phyloP scores from a whole-genome alignment of 2,113 vertebrate genomes.

The Oncorhynchus clarkii region DNA sequence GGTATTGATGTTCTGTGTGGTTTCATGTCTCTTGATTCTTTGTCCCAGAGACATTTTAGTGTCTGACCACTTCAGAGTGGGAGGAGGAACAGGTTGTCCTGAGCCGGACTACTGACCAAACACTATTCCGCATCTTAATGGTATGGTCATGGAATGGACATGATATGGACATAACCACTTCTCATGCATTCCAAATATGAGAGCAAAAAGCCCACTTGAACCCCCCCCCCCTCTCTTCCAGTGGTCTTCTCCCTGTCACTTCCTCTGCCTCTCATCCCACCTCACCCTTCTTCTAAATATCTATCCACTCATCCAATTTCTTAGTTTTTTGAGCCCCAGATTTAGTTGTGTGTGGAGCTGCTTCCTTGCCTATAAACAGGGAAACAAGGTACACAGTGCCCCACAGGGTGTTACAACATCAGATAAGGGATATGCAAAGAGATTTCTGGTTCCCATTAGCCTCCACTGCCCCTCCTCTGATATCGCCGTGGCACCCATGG shows the following conservation, averaged over 20 bases:
- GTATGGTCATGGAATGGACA: neutral
- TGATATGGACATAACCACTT: neutral
- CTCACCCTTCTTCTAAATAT: neutral
- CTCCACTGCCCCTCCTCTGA: slow-evolving; percentile 59
- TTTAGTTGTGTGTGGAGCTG: slow-evolving; percentile 12
- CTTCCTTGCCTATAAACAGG: slow-evolving; percentile 23
- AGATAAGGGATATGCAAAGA: slow-evolving; percentile 55
- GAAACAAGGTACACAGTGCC: slow-evolving; percentile 43
- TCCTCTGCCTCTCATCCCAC: neutral
- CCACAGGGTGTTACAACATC: slow-evolving; percentile 52
- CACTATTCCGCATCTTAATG: neutral
- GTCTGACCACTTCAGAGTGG: neutral
- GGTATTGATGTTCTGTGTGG: neutral
- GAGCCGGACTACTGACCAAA: neutral
- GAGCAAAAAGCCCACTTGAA: neutral
- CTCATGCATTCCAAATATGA: neutral
- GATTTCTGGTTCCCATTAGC: slow-evolving; percentile 67
- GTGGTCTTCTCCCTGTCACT: neutral
- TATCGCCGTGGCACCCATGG: slow-evolving; percentile 69
- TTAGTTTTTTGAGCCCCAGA: slow-evolving; percentile 5
- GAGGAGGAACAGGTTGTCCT: neutral
- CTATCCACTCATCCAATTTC: slow-evolving; percentile 20
- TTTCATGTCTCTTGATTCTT: neutral
- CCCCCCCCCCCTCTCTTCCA: neutral
- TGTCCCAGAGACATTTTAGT: neutral